Conservation (phyloP, 1,140 invertebrate species). For the Ostrea edulis region DNA sequence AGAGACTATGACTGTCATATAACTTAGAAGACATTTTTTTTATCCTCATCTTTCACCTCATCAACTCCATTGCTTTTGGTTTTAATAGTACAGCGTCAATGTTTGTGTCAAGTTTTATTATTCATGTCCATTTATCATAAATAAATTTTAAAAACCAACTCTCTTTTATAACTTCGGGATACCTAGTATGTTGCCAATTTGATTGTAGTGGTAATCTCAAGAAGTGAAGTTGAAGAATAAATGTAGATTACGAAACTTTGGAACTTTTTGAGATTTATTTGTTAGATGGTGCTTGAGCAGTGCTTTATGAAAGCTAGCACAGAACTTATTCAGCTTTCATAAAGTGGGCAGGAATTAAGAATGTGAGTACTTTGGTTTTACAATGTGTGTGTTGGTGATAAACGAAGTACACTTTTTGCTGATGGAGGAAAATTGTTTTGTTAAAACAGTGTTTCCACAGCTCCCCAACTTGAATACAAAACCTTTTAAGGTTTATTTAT, state of each 20-base stretch:
- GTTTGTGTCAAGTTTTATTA: conserved; percentile 23
- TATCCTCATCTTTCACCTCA: conserved; percentile 27
- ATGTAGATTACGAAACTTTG: neutral
- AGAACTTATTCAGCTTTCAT: no score
- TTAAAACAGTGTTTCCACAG: no score
- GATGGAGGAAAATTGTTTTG: no score
- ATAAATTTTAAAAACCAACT: conserved; percentile 35
- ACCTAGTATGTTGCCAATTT: neutral
- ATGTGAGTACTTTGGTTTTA: no score
- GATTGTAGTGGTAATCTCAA: neutral
- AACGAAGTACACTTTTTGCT: no score
- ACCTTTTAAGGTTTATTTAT: no score
- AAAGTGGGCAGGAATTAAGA: no score
- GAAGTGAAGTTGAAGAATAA: neutral
- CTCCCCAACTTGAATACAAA: no score
- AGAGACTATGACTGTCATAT: conserved; percentile 36
- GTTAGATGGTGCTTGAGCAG: no score
- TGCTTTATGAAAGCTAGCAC: no score
- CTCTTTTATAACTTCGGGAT: neutral
- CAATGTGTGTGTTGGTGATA: no score
- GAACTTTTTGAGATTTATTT: no score
- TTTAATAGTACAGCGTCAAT: conserved; percentile 8
- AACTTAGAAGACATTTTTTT: conserved; percentile 33
- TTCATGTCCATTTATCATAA: conserved; percentile 38
- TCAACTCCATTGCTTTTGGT: neutral